Conservation (phyloP, 2,113 vertebrate species). For the Tragelaphus strepsiceros region DNA sequence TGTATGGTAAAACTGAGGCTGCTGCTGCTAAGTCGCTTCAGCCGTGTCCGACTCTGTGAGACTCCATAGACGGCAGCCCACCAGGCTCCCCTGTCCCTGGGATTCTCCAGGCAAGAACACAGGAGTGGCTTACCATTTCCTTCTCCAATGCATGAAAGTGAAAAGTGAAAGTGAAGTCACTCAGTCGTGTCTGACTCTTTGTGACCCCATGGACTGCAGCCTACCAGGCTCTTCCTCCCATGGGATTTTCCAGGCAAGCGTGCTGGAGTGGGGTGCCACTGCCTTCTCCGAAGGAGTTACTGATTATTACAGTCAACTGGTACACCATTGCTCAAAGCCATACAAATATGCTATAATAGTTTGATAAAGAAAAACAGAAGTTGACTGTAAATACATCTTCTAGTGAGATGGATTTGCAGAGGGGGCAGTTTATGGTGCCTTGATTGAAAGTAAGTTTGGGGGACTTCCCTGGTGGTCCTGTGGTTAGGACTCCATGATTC, state of each 20-base stretch:
- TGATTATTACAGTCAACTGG: neutral
- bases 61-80: too few relatives aligned
- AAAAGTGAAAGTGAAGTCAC: too few relatives aligned
- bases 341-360: neutral
- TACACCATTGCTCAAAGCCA: neutral
- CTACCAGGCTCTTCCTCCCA: too few relatives aligned
- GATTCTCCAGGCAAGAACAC: too few relatives aligned
- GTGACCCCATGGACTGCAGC: too few relatives aligned
- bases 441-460: neutral
- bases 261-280: too few relatives aligned
- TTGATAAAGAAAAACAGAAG: neutral
- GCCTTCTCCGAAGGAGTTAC: neutral
- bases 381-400: neutral
- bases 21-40: too few relatives aligned
- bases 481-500: neutral
- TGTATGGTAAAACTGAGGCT: neutral
- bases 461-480: neutral
- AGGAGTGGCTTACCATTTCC: too few relatives aligned
- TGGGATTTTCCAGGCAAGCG: too few relatives aligned
- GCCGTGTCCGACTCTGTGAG: fast-evolving
- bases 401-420: neutral
- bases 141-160: too few relatives aligned
- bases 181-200: fast-evolving
- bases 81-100: too few relatives aligned
- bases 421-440: neutral